Evolutionary conservation across 2,113 vertebrate species (phyloP).

Genomic region (Dicentrarchus labrax): DNA sequence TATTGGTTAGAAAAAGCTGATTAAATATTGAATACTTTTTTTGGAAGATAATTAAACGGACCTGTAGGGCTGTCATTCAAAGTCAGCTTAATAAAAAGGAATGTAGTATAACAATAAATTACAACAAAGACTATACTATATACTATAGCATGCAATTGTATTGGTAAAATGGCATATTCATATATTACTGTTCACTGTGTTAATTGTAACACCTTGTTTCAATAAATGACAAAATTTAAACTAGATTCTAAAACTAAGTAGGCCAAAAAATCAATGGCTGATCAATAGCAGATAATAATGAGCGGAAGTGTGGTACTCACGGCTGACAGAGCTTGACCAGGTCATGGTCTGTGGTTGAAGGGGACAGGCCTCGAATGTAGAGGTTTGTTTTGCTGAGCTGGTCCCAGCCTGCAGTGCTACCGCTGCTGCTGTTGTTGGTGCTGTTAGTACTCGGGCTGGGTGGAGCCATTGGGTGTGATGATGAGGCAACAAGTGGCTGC

Average conservation of each 20-base stretch:
- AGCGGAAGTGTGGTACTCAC: conserved; percentile 88
- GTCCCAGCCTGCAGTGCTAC: conserved; percentile 96
- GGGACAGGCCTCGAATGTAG: conserved; percentile 96
- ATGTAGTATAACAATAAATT: neutral
- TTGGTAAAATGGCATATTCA: conserved; percentile 7
- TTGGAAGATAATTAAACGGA: neutral
- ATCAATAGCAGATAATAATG: conserved; percentile 67
- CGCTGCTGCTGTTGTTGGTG: conserved; percentile 95
- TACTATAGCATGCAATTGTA: neutral
- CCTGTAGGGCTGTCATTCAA: neutral
- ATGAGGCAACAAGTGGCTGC: conserved; percentile 91
- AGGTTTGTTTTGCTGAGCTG: conserved; percentile 99
- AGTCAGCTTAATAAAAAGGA: neutral
- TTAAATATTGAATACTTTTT: neutral
- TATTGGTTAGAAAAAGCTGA: neutral
- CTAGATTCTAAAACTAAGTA: conserved; percentile 4
- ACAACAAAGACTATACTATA: neutral
- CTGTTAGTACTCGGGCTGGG: conserved; percentile 97
- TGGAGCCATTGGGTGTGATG: conserved; percentile 95
- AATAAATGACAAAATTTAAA: conserved; percentile 36
- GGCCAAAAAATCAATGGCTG: conserved; percentile 57
- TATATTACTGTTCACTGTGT: conserved; percentile 1
- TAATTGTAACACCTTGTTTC: neutral
- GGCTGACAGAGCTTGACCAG: conserved; percentile 99
- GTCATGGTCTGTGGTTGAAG: conserved; percentile 97